Evolutionary conservation across 2,113 vertebrate species (phyloP).

Genomic region (Connochaetes taurinus): DNA sequence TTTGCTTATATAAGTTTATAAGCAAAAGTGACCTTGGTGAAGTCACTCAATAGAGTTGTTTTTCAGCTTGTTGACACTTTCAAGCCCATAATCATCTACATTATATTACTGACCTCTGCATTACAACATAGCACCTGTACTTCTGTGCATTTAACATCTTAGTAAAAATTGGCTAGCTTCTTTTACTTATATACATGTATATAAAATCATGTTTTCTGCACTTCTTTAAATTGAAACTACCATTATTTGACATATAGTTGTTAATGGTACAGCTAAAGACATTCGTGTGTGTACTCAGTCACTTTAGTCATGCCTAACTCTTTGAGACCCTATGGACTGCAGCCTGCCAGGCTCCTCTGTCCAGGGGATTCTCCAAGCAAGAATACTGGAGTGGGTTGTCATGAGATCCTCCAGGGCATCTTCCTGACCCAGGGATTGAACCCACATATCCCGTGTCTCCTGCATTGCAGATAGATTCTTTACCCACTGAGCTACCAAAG

Average conservation of each 20-base stretch:
- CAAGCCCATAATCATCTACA: background rate
- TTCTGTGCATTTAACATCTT: background rate
- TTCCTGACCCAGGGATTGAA: background rate
- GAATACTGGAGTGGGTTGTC: background rate
- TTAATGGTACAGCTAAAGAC: background rate
- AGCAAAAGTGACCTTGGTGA: background rate
- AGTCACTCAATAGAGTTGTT: background rate
- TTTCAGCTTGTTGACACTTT: background rate
- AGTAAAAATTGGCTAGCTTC: background rate
- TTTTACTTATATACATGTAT: background rate
- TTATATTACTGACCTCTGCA: background rate
- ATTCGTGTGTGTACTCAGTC: background rate
- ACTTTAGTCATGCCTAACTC: background rate
- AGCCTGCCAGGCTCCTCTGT: background rate
- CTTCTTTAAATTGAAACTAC: background rate
- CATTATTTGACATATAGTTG: background rate
- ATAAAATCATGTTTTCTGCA: background rate
- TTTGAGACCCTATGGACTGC: background rate
- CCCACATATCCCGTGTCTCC: accelerated
- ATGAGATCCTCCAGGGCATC: background rate
- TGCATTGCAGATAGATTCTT: background rate
- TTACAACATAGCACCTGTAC: background rate
- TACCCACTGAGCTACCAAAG: background rate
- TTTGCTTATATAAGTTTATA: background rate
- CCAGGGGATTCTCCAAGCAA: background rate